Conservation (phyloP, 30 jellyfish, hydroid and myxozoan genomes). For the Clytia hemisphaerica region DNA sequence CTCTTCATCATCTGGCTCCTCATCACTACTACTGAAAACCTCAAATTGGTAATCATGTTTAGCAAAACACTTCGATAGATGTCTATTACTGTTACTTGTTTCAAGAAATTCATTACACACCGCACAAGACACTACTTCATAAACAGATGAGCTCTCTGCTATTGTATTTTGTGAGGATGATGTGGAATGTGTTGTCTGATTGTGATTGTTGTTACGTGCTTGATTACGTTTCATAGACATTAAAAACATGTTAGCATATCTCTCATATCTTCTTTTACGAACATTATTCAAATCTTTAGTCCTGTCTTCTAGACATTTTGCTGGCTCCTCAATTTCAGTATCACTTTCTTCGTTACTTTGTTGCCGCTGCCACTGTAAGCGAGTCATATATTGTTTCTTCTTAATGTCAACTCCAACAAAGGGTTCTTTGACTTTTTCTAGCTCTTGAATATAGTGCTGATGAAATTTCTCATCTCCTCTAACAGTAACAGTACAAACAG, state of each 20-base stretch:
- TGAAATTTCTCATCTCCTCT: slow-evolving; percentile 15
- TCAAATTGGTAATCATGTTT: slow-evolving; percentile 16
- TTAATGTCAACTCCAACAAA: not conserved
- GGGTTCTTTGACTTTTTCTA: not conserved
- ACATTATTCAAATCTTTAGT: not conserved
- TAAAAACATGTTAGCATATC: slow-evolving; percentile 31
- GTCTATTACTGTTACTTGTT: slow-evolving; percentile 4
- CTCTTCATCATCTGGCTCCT: slow-evolving; percentile 64
- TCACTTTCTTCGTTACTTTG: not conserved
- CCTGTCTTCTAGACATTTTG: not conserved
- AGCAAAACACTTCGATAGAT: slow-evolving; percentile 28
- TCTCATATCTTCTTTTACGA: slow-evolving; percentile 9
- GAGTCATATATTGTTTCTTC: not conserved
- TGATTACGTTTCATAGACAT: not conserved
- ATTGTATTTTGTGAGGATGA: too few species aligned
- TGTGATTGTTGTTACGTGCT: too few species aligned
- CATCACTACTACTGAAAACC: slow-evolving; percentile 38
- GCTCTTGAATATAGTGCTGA: not conserved
- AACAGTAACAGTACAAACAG: slow-evolving; percentile 28
- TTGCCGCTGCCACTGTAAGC: not conserved
- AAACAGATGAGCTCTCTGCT: too few species aligned
- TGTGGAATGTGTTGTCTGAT: too few species aligned
- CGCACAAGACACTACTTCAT: slow-evolving; percentile 15
- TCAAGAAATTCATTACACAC: slow-evolving; percentile 30
- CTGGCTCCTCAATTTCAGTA: not conserved